A percentile compares a stretch with the other conserved stretches of the same genome.
These are phyloP conservation scores for Theropithecus gelada DNA, from an alignment of 2,113 vertebrate species.

Conservation along the genomic window DNA sequence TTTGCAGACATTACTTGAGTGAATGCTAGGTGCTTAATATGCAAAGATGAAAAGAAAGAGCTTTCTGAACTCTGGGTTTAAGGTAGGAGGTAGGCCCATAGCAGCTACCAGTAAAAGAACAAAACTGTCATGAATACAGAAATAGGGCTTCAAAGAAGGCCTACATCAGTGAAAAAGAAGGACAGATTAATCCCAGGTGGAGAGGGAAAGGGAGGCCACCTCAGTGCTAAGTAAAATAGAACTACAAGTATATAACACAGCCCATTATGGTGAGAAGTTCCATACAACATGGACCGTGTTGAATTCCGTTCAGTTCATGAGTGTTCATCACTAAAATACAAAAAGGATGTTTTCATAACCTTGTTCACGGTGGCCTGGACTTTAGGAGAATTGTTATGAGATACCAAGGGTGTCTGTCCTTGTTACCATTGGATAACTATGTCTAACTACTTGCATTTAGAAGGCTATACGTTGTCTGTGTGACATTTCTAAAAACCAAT, in stretches of 20 bases:
- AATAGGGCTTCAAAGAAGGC: neutral
- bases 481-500: neutral
- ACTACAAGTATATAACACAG: fast-evolving
- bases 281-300: no score
- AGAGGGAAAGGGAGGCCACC: no score
- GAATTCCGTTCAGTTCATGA: neutral
- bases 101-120: neutral
- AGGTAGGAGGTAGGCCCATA: neutral
- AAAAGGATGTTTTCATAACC: neutral
- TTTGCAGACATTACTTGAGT: neutral
- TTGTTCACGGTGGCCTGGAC: neutral
- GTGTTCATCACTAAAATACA: neutral
- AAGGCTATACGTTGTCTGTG: neutral
- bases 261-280: neutral
- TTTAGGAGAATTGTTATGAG: neutral
- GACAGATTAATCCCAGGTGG: neutral
- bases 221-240: neutral
- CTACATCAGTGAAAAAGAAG: neutral
- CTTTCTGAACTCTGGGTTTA: neutral
- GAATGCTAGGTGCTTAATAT: no score
- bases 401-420: no score
- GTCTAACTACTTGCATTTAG: neutral
- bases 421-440: fast-evolving
- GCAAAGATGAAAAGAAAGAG: neutral
- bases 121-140: neutral